A percentile compares a stretch with the other conserved stretches of the same genome.
Evolutionary conservation across 1,140 invertebrate species (phyloP).

Genomic region (Achroia grisella): DNA sequence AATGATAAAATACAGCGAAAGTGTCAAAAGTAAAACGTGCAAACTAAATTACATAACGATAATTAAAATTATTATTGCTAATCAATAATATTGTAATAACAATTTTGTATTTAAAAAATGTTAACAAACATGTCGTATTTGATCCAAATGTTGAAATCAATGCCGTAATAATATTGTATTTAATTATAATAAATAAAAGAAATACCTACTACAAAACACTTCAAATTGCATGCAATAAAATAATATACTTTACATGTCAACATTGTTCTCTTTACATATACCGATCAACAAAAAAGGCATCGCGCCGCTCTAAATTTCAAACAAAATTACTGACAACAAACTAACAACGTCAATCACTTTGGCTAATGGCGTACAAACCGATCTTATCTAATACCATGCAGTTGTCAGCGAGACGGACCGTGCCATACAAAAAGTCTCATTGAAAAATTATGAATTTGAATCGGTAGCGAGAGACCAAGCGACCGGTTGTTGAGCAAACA

Average conservation of each 20-base stretch:
- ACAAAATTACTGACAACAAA: conserved; percentile 69
- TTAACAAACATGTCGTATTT: too few species aligned
- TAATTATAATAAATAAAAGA: too few species aligned
- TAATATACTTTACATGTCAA: conserved; percentile 30
- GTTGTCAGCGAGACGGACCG: conserved; percentile 49
- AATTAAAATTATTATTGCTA: too few species aligned
- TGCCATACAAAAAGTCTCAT: conserved; percentile 33
- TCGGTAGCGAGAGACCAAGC: conserved; percentile 33
- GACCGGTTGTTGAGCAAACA: conserved; percentile 35
- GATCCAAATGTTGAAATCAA: too few species aligned
- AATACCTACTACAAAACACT: too few species aligned
- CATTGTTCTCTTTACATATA: conserved; percentile 28
- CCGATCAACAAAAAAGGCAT: conserved; percentile 27
- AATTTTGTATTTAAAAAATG: too few species aligned
- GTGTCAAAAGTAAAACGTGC: too few species aligned
- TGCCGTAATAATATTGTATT: too few species aligned
- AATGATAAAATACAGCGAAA: too few species aligned
- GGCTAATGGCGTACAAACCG: conserved; percentile 60
- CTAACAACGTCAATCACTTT: conserved; percentile 66
- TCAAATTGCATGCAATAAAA: conserved; percentile 11
- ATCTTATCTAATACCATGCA: conserved; percentile 55
- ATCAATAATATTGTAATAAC: too few species aligned
- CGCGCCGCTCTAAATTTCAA: conserved; percentile 52
- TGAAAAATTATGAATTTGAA: conserved; percentile 54
- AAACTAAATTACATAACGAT: too few species aligned